Conservation (phyloP, 2,113 vertebrate genomes). For the Catharus minimus region DNA sequence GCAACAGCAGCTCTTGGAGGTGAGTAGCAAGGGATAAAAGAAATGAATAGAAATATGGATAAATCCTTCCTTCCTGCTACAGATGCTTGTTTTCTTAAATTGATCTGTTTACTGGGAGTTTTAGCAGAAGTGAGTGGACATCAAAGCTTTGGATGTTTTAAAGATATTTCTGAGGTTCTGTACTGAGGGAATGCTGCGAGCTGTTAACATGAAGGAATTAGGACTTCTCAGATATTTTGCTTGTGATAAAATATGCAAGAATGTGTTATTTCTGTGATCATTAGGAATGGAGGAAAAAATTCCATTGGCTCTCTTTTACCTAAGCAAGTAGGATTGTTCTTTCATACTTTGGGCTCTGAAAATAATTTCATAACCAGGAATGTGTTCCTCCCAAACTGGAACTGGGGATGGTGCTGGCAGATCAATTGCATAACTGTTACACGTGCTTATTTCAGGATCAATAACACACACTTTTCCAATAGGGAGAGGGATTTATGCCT, state of each 20-base stretch:
- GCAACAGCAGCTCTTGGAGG: not conserved
- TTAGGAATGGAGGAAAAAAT: not conserved
- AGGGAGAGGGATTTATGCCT: not conserved
- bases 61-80: not conserved
- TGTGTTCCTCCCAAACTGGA: not conserved
- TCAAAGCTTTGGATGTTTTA: not conserved
- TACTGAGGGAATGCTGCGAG: not conserved
- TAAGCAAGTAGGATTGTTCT: not conserved
- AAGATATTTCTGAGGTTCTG: not conserved
- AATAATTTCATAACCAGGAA: not conserved
- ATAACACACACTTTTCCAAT: not conserved
- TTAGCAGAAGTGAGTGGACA: not conserved
- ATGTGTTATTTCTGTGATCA: not conserved
- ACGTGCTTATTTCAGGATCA: not conserved
- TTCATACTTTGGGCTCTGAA: not conserved
- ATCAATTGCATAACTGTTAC: not conserved
- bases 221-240: not conserved
- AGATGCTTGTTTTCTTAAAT: not conserved
- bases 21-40: slow-evolving; percentile 16
- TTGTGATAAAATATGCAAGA: not conserved
- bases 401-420: not conserved
- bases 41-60: not conserved
- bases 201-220: not conserved
- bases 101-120: not conserved
- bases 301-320: not conserved